Base-by-base conservation (phyloP, 2,888 invertebrate genomes). In the Rhopalosiphum nymphaeae region DNA sequence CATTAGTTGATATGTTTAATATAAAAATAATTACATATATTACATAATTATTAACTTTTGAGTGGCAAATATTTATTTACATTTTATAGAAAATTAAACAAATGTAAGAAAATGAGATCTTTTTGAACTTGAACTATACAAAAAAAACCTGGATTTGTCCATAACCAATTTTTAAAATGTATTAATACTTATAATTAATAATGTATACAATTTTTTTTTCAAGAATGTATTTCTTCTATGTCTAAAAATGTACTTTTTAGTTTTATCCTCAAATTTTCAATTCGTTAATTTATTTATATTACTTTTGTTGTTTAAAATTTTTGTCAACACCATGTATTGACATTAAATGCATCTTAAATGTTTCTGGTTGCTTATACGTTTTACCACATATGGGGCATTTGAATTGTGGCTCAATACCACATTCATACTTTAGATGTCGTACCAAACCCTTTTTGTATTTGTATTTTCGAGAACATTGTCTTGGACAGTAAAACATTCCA, bases 361-460 rank as follows among this genome's bases (percentile, higher is more conserved):
- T 94, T 90, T 92, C 94, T 56, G 91, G 94, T 92, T 94, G 94
- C 49, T 94, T 94, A 87, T 94, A 94, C 9, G 84, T 87, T 92
- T 90, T 94, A 86, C n/a, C 36, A 95, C 97, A 97, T 95, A 97
- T 96, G 86, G 96, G 96, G 95, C 97, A 97, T 95, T 97, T 96
- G 95, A 97, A 97, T 95, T 96, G 96, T 2, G 97, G 97, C 95
- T 96, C 97, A 93, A 96, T 96, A 0, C 97, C 97, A 95, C 97
- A 97, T 95, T 97, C 97, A 95, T 97, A 97, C 94, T 96, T 96
- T 94, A 97, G 96, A 95, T 97, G 97, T 91, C 97, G 96, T 95
- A 96, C 97, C 25, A 96, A 95, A 53, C 96, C 96, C 95, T 97
- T 97, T 94, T 94, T 94, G 61, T 91, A 91, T 84, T 94, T 94